Conservation (phyloP, 2,113 vertebrate genomes). For the Psittacula cyanocephala region DNA sequence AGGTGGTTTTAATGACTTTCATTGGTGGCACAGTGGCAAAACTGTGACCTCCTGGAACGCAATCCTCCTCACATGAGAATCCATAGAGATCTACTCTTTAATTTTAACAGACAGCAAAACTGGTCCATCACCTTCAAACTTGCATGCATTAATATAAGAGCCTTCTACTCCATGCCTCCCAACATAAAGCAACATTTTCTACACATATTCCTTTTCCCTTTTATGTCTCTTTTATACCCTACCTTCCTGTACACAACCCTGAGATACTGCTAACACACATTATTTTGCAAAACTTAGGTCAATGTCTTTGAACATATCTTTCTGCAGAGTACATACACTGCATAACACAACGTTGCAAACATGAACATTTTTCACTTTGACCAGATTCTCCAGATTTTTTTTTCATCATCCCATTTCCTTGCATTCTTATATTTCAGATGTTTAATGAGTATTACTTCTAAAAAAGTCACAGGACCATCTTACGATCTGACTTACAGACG, state of each 20-base stretch:
- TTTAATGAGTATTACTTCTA: not conserved
- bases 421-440: not conserved
- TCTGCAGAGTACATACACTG: not conserved
- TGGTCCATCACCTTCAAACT: constrained; percentile 1
- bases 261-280: not conserved
- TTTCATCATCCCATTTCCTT: not conserved
- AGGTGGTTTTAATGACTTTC: constrained; percentile 46
- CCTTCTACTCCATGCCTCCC: not conserved
- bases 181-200: not conserved
- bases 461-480: not conserved
- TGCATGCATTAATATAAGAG: not conserved
- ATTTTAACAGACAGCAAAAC: constrained; percentile 59
- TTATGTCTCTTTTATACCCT: not conserved
- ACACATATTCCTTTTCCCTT: not conserved
- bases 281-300: not conserved
- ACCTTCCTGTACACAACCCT: not conserved
- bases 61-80: not conserved
- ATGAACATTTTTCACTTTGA: not conserved
- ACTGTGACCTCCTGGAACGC: not conserved
- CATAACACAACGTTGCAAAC: not conserved
- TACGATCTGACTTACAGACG: not conserved
- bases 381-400: not conserved
- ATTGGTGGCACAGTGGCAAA: not conserved
- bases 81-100: constrained; percentile 38
- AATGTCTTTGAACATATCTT: not conserved